Percentiles rank a stretch among this genome's conserved stretches.
Evolutionary conservation across 2,113 vertebrate species (phyloP).

Genomic region (Spermophilus dauricus): DNA sequence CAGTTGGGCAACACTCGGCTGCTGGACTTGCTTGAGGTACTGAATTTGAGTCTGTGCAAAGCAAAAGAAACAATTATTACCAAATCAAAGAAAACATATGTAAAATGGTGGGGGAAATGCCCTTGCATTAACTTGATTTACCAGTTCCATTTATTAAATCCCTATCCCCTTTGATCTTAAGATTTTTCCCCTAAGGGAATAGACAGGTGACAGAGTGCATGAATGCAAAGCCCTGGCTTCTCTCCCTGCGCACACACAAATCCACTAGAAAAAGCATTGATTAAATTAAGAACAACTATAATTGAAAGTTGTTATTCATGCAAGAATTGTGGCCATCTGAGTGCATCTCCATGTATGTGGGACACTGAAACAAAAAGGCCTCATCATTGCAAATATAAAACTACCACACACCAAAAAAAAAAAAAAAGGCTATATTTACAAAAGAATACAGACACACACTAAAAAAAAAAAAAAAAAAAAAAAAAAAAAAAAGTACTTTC

Average conservation of each 20-base stretch:
- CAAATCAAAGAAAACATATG: not conserved
- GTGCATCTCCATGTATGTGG: not conserved
- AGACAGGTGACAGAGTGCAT: not conserved
- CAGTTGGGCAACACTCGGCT: slow-evolving; percentile 98
- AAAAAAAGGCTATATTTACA: not conserved
- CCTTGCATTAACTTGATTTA: not conserved
- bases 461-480: not conserved
- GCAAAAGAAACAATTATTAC: slow-evolving; percentile 82
- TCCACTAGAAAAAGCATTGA: slow-evolving; percentile 22
- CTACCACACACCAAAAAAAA: not conserved
- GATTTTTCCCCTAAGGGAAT: not conserved
- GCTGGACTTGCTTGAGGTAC: slow-evolving; percentile 99
- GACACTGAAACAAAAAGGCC: slow-evolving; percentile 1
- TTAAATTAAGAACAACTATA: not conserved
- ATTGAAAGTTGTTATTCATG: not conserved
- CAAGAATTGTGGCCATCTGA: not conserved
- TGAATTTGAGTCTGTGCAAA: slow-evolving; percentile 98
- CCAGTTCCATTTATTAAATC: not conserved
- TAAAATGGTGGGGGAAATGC: not conserved
- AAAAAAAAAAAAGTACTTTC: no score
- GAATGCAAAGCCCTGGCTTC: not conserved
- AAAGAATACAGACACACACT: not conserved
- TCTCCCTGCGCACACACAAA: not conserved
- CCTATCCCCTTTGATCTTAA: not conserved
- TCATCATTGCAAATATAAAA: not conserved